Conservation (phyloP, 2,888 invertebrate species). For the Achlya flavicornis region DNA sequence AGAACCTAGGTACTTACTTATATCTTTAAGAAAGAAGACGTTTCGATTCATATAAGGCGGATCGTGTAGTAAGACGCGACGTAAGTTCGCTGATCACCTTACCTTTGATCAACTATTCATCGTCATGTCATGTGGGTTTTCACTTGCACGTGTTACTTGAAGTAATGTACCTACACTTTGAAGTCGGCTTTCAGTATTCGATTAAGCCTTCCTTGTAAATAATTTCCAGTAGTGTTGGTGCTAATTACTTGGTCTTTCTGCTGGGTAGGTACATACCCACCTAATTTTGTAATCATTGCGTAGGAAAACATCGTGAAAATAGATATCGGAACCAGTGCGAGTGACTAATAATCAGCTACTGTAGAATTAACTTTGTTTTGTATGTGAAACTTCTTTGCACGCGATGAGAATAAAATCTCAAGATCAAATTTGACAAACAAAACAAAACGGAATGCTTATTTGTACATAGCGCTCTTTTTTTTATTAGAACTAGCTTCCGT, state of each 20-base stretch:
- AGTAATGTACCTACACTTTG: not conserved
- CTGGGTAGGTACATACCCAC: not conserved
- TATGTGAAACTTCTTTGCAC: too few relatives aligned
- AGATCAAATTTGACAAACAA: too few relatives aligned
- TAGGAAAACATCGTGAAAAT: too few relatives aligned
- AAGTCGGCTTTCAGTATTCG: not conserved
- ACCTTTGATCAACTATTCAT: slow-evolving; percentile 6
- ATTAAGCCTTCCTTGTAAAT: not conserved
- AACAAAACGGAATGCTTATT: too few relatives aligned
- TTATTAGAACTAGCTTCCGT: too few relatives aligned
- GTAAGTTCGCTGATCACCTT: not conserved
- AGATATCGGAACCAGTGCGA: too few relatives aligned
- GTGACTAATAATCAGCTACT: too few relatives aligned
- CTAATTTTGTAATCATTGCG: too few relatives aligned
- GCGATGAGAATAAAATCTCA: too few relatives aligned
- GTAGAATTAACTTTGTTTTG: too few relatives aligned
- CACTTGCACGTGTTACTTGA: not conserved
- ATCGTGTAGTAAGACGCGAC: not conserved
- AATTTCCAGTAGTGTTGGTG: not conserved
- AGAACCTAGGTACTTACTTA: not conserved
- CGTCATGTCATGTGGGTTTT: not conserved
- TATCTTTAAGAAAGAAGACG: not conserved
- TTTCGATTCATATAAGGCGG: not conserved
- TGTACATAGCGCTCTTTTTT: too few relatives aligned
- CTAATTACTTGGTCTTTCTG: not conserved